These are phyloP conservation scores for Physocephala rufipes DNA, from an alignment of 2,888 invertebrate genomes.

Conservation along the genomic window DNA sequence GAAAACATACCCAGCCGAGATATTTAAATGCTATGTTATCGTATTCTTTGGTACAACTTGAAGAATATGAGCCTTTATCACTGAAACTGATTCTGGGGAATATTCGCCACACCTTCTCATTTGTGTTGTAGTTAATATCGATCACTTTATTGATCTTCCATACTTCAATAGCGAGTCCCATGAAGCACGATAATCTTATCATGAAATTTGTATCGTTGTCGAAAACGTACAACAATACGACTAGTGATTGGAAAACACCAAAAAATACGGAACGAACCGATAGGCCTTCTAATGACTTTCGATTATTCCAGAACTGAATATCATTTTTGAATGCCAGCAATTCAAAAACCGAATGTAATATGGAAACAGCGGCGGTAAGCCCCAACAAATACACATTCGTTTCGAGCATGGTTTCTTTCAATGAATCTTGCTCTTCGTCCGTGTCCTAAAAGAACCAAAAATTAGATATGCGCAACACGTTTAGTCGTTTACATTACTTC, in stretches of 20 bases:
- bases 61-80: conserved; percentile 96
- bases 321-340: conserved; percentile 99
- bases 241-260: conserved; percentile 95
- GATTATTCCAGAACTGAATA: conserved; percentile 99
- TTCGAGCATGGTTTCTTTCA: conserved; percentile 94
- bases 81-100: conserved; percentile 83
- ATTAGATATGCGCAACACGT: not conserved
- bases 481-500: conserved; percentile 48
- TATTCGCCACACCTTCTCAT: conserved; percentile 78
- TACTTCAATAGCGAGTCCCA: conserved; percentile 94
- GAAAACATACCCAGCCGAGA: conserved; percentile 95
- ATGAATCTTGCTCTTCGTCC: conserved; percentile 87
- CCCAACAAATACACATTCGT: conserved; percentile 96
- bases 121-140: conserved; percentile 82
- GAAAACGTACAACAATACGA: conserved; percentile 94
- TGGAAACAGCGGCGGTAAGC: conserved; percentile 89
- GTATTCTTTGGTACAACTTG: conserved; percentile 92
- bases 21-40: conserved; percentile 97
- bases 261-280: conserved; percentile 98
- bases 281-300: conserved; percentile 95
- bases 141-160: conserved; percentile 99
- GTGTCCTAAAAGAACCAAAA: conserved; percentile 70
- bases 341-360: conserved; percentile 97
- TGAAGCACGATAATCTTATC: conserved; percentile 91
- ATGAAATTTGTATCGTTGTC: conserved; percentile 99